Evolutionary conservation across 2,888 invertebrate species (phyloP).

Genomic region (Eupithecia dodoneata): DNA sequence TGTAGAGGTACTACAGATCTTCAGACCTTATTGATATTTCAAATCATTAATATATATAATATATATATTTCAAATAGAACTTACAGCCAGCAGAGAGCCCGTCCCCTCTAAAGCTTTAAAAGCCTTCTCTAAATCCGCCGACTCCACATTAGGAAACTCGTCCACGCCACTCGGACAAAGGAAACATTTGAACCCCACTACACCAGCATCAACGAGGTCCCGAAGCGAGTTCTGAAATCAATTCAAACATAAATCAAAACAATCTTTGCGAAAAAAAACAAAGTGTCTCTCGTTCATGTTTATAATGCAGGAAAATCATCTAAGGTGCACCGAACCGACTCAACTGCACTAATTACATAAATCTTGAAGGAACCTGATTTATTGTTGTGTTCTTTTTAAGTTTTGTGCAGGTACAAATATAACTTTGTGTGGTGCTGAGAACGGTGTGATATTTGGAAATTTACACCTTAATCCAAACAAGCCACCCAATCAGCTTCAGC

Average conservation of each 20-base stretch:
- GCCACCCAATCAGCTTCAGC: neutral
- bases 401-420: conserved; percentile 38
- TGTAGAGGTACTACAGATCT: neutral
- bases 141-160: conserved; percentile 86
- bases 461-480: no score
- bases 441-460: conserved; percentile 21
- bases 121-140: conserved; percentile 83
- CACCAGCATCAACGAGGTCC: conserved; percentile 85
- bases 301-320: conserved; percentile 33
- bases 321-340: conserved; percentile 14
- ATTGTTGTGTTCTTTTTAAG: conserved; percentile 36
- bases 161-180: conserved; percentile 87
- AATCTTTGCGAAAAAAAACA: conserved; percentile 9
- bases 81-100: conserved; percentile 86
- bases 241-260: conserved; percentile 24
- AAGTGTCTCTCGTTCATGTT: conserved; percentile 4
- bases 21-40: neutral
- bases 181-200: conserved; percentile 90
- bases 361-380: conserved; percentile 38
- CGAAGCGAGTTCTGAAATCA: conserved; percentile 81
- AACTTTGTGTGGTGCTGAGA: conserved; percentile 21
- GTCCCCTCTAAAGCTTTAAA: conserved; percentile 84
- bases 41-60: no score
- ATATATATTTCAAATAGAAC: neutral
- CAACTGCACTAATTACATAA: conserved; percentile 42